Base-by-base conservation (phyloP, 2,113 vertebrate genomes). In the Nerophis ophidion region DNA sequence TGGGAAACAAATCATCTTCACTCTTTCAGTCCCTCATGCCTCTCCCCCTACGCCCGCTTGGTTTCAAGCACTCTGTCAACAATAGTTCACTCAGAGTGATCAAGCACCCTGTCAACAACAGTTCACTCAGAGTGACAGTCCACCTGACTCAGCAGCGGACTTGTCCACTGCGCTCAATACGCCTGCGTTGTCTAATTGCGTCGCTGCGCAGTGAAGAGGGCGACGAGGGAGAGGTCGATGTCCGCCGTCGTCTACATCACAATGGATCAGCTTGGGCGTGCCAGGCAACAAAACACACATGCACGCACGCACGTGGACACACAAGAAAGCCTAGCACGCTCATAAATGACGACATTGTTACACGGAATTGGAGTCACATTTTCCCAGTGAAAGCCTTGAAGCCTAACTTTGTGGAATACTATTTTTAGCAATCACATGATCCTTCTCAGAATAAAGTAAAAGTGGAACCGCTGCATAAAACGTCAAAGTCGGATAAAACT, bases 91-190 rank as follows among this genome's bases (percentile, higher is more conserved):
- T 8, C 68, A n/a, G 63, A 80, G 66, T 61, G 70, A 83, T 26
- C 19, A 26, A 26, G 19, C 19, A 75, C 70, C 78, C 71, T 72
- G 19, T 26, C 19, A 26, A 26, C 19, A 26, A 26, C 19, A 26
- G 19, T 26, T 82, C 79, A 77, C 50, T 60, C 66, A 53, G 53
- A 81, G 75, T 75, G 83, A 85, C 85, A 86, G 63, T 62, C 46
- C 60, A 54, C 73, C 78, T 85, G 83, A 87, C 75, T 86, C 84
- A 84, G 84, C 84, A 85, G 68, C 63, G 71, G 76, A 74, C 75
- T 79, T 84, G 85, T 87, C 84, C 73, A 63, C 80, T 66, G 14
- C 81, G 73, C 82, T 87, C 85, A 84, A 70, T 73, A 79, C 74
- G 60, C 57, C 77, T 56, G 67, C 57, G 45, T 74, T 58, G 58